Evolutionary conservation across 2,888 invertebrate genomes (phyloP), one percentile per base, ranked within the genome.

Genomic region (Platycheirus rosarum): DNA sequence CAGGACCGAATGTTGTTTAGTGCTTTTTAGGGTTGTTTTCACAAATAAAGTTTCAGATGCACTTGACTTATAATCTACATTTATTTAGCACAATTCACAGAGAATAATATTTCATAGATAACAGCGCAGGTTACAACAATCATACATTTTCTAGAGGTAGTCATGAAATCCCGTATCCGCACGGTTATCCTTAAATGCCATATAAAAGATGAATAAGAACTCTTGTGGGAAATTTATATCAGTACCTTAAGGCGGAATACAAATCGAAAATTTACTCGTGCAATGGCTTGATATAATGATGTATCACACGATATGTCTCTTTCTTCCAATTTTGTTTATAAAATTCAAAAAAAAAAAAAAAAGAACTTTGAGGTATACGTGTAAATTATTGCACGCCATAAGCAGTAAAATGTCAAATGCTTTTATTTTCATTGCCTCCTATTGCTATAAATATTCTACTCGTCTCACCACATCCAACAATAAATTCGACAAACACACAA

Each of bases 321-420:
- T 7, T 32, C 16, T 46, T 35, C 11, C 32, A 23, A 55, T n/a
- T n/a, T n/a, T n/a, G n/a, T n/a, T n/a, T n/a, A n/a, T n/a, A n/a
- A n/a, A n/a, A n/a, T n/a, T n/a, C n/a, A n/a, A n/a, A n/a, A n/a
- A n/a, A n/a, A n/a, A n/a, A n/a, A n/a, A n/a, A n/a, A n/a, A n/a
- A n/a, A n/a, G n/a, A n/a, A n/a, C n/a, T n/a, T n/a, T n/a, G n/a
- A n/a, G n/a, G n/a, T n/a, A n/a, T n/a, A n/a, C n/a, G n/a, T n/a
- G n/a, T n/a, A n/a, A n/a, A n/a, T n/a, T n/a, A n/a, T n/a, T n/a
- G n/a, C n/a, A n/a, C n/a, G n/a, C n/a, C n/a, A n/a, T n/a, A n/a
- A n/a, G 79, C 79, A 69, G 69, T 74, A 79, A 79, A 79, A 69
- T 69, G 46, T 79, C 74, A 69, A 57, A 62, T 69, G 79, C n/a